These are phyloP conservation scores for Sarcophaga peregrina DNA, from an alignment of 1,140 invertebrate genomes.

Conservation along the genomic window DNA sequence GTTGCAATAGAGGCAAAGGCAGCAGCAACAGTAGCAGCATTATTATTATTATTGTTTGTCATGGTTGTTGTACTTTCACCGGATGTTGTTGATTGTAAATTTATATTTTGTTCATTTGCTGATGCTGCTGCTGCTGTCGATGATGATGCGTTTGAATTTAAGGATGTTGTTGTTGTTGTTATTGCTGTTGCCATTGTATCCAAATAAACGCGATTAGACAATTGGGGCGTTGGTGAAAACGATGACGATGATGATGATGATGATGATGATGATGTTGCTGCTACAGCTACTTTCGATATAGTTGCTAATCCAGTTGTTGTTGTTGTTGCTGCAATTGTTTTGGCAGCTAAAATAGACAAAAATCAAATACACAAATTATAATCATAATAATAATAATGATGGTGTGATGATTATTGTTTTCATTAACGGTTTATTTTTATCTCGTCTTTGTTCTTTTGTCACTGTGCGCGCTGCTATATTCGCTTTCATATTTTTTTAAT, in stretches of 20 bases:
- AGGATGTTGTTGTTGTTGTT: conserved; percentile 2
- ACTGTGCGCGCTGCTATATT: too few species aligned
- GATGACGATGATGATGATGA: not conserved
- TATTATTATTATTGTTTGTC: not conserved
- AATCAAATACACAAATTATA: not conserved
- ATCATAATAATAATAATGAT: not conserved
- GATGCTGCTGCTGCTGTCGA: not conserved
- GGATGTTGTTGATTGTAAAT: conserved; percentile 15
- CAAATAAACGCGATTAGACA: not conserved
- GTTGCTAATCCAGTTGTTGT: too few species aligned
- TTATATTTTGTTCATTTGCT: conserved; percentile 1
- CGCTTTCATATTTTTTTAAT: too few species aligned
- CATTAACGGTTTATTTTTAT: not conserved
- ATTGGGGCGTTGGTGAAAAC: not conserved
- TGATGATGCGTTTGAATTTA: too few species aligned
- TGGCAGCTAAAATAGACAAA: conserved; percentile 7
- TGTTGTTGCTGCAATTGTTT: too few species aligned
- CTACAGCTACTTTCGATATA: too few species aligned
- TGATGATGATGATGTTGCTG: not conserved
- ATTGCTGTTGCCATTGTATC: not conserved
- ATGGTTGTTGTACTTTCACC: not conserved
- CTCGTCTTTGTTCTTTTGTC: too few species aligned
- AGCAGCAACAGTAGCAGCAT: not conserved
- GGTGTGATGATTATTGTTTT: not conserved
- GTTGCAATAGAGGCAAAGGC: too few species aligned